Evolutionary conservation across 2,797 vertebrate species (phyloP), one percentile per base, ranked within the genome.

Genomic region (Enteromius treurensis): DNA sequence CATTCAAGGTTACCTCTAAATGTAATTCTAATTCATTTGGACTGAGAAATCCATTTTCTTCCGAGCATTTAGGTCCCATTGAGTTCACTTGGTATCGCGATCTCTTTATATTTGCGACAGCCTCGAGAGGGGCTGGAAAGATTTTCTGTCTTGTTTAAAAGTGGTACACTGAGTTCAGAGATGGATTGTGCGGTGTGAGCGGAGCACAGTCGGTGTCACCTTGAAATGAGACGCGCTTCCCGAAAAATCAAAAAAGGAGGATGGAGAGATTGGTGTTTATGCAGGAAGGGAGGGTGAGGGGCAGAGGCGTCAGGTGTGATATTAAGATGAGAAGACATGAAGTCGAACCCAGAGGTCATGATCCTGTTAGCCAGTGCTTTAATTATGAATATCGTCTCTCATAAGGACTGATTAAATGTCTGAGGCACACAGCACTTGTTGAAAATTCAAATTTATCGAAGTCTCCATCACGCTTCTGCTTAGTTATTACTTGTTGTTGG

Each of bases 1-100:
- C 15, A 78, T 67, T 79, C 69, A 82, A 85, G 75, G 79, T 85
- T 67, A 83, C 77, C 17, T 32, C 68, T 67, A 53, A 58, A 80
- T 74, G 47, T 74, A 79, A 40, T 65, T 65, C 14, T 42, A 49
- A 79, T 86, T 86, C 76, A 60, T 51, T 37, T 9, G 51, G 77
- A 74, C 32, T 49, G 32, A 23, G 34, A 78, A 68, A 58, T 84
- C 64, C 74, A 65, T 84, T 78, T 86, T 79, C 71, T 65, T 76
- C 47, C 2, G 67, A 65, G 80, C 75, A 80, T 73, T 84, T 64
- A 47, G 55, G 19, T 76, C 77, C 49, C 49, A 73, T 85, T 58
- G 76, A 82, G 64, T 67, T 65, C 11, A 21, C 73, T 53, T 45
- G 7, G 11, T 65, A 47, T 82, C 47, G 14, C 75, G 3, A 51